Evolutionary conservation across 1,140 invertebrate genomes (phyloP), one percentile per base, ranked within the genome.

Genomic region (Bombus confusus): DNA sequence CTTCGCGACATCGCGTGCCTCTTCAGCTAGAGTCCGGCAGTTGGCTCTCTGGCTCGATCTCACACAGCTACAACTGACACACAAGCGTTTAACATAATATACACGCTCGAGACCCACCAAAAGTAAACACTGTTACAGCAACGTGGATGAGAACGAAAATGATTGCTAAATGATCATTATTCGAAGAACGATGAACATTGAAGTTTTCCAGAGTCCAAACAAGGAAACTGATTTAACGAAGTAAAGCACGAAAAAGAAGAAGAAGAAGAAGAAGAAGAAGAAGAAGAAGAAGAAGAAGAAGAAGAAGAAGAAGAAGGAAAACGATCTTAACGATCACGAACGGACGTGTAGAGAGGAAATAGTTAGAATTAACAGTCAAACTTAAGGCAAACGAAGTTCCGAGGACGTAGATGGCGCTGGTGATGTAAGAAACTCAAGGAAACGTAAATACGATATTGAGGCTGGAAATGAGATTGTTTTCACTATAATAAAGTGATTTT

Each of bases 1-100:
- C 91, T 87, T 87, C 92, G 90, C 92, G 91, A 93, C 90, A 91
- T 93, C 88, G 92, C 92, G 91, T 93, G 91, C 91, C 88, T 91
- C 91, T 92, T 93, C 91, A 93, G 91, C 91, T 93, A 93, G 91
- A 93, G 91, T 80, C 77, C 68, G 41, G 62, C 85, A 80, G 71
- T 90, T 87, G 87, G 91, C 91, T 89, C 89, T 89, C 88, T 89
- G 88, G 87, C 88, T 90, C 89, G 92, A 93, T 93, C 93, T 93
- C 92, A 94, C 90, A 91, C 88, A 87, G 37, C 31, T 87, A 89
- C 18, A 52, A 73, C 91, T 81, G 85, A 92, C 72, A 89, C 78
- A 91, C 52, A 90, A 88, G 82, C 90, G 90, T 91, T 47, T 72
- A 43, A 77, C 37, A 41, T 15, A 22, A 77, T 57, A 69, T 66